Base-by-base conservation (phyloP, 2,888 invertebrate genomes). In the Pristionchus mayeri region DNA sequence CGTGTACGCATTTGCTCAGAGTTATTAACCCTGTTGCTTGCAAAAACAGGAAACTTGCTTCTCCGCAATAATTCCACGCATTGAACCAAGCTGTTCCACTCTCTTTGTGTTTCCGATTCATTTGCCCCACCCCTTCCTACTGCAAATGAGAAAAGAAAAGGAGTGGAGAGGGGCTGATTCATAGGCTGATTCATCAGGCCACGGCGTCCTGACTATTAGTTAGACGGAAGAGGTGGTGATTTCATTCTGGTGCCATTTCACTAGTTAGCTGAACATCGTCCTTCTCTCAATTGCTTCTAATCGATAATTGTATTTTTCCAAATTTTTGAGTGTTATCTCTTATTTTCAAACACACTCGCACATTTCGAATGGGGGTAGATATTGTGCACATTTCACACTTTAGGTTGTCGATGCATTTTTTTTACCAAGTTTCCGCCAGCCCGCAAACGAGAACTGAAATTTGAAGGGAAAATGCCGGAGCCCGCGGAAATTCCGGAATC, bases 81-180 rank as follows among this genome's bases (percentile, higher is more conserved):
- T n/a, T n/a, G n/a, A n/a, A n/a, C n/a, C n/a, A n/a, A n/a, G n/a
- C n/a, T n/a, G n/a, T n/a, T n/a, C n/a, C n/a, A n/a, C n/a, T n/a
- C n/a, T n/a, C n/a, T n/a, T n/a, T n/a, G n/a, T n/a, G 63, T 63
- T 63, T 63, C 63, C 63, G 63, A 63, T 63, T 63, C 30, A 63
- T 63, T 63, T 63, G n/a, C n/a, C n/a, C n/a, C n/a, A n/a, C n/a
- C n/a, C n/a, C n/a, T n/a, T n/a, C 63, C 63, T 34, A 13, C 63
- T 44, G 16, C 34, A 63, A 57, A 63, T 63, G 63, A 63, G 63
- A 63, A 63, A 34, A 18, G 34, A 63, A 63, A 34, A 27, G 34
- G 34, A 16, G 54, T 4, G 0, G 18, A 34, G 34, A 37, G 30
- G 63, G 34, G 34, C 13, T 30, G 34, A 34, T 27, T 4, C n/a